A percentile compares a stretch with the other conserved stretches of the same genome.
These are phyloP conservation scores for Apotomis betuletana DNA, from an alignment of 2,888 invertebrate genomes.

Conservation along the genomic window DNA sequence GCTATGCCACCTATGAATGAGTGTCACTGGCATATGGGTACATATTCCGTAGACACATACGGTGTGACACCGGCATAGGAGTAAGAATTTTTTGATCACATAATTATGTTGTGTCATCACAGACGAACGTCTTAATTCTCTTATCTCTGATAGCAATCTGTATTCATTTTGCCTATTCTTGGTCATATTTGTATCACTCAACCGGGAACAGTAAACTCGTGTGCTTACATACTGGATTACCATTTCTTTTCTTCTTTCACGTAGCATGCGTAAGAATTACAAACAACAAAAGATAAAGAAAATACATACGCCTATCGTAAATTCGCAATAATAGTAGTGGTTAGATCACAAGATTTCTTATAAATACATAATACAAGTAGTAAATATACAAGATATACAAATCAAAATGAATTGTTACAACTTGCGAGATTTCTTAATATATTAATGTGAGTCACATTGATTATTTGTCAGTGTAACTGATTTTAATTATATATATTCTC, in stretches of 20 bases:
- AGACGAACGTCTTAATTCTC: too few species aligned
- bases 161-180: too few species aligned
- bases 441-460: conserved; percentile 13
- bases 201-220: too few species aligned
- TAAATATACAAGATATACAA: conserved; percentile 39
- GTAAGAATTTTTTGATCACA: too few species aligned
- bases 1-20: too few species aligned
- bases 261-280: conserved; percentile 17
- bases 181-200: too few species aligned
- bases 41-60: too few species aligned
- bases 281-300: conserved; percentile 22
- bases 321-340: conserved; percentile 22
- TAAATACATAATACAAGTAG: conserved; percentile 29
- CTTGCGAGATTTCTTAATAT: conserved; percentile 16
- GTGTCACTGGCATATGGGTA: too few species aligned
- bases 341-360: conserved; percentile 40
- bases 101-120: too few species aligned
- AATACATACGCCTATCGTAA: conserved; percentile 30
- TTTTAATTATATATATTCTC: not conserved
- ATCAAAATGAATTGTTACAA: conserved; percentile 18
- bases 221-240: too few species aligned
- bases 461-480: conserved; percentile 8
- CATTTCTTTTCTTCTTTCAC: not conserved
- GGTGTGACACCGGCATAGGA: too few species aligned
- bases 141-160: too few species aligned